phyloP scores from a whole-genome alignment of 2,888 invertebrate species.

The Chrysodeixis includens region DNA sequence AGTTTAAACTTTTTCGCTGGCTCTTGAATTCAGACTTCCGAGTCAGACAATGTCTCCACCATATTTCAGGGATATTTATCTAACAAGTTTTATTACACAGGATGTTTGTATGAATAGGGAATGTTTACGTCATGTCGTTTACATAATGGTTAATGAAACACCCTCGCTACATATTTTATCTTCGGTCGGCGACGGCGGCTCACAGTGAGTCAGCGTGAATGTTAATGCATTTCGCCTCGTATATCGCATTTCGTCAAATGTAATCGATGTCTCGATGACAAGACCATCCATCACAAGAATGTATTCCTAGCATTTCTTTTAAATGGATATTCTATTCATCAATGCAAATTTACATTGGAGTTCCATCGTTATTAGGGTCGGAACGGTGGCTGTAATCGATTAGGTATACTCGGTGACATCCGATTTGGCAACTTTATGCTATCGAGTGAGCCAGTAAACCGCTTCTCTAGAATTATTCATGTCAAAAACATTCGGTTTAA shows the following conservation, averaged over 20 bases:
- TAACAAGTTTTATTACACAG: slow-evolving; percentile 63
- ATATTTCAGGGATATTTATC: slow-evolving; percentile 71
- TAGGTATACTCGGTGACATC: slow-evolving; percentile 38
- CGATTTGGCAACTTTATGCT: slow-evolving; percentile 52
- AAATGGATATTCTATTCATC: slow-evolving; percentile 73
- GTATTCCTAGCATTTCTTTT: slow-evolving; percentile 75
- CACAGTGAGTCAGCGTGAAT: slow-evolving; percentile 80
- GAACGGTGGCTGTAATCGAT: slow-evolving; percentile 55
- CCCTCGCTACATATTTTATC: slow-evolving; percentile 64
- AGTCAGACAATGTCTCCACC: slow-evolving; percentile 72
- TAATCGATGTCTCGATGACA: slow-evolving; percentile 72
- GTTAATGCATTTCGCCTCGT: slow-evolving; percentile 82
- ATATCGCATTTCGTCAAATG: slow-evolving; percentile 85
- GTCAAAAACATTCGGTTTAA: slow-evolving; percentile 61
- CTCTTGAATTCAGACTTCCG: slow-evolving; percentile 63
- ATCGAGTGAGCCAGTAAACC: slow-evolving; percentile 41
- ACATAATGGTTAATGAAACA: slow-evolving; percentile 59
- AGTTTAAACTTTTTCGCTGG: slow-evolving; percentile 69
- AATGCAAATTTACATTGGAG: slow-evolving; percentile 77
- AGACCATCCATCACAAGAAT: slow-evolving; percentile 80
- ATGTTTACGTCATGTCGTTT: slow-evolving; percentile 53
- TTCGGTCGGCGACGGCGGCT: slow-evolving; percentile 59
- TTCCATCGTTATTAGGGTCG: slow-evolving; percentile 54
- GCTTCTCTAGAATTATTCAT: slow-evolving; percentile 58
- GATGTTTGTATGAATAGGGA: slow-evolving; percentile 42